A percentile compares a stretch with the other conserved stretches of the same genome.
phyloP scores from a whole-genome alignment of 2,888 invertebrate genomes.

The Tenthredo notha region DNA sequence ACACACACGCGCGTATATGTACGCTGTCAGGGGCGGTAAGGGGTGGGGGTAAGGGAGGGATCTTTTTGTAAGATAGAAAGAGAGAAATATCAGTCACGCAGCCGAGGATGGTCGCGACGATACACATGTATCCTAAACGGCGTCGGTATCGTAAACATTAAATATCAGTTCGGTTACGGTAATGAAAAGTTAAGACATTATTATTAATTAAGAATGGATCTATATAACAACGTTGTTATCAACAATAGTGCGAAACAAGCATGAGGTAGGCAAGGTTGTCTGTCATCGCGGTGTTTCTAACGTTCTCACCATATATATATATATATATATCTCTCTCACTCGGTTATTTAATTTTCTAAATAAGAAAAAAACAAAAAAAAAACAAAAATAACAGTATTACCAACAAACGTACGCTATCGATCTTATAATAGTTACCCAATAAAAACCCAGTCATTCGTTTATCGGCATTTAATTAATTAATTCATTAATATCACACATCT shows the following conservation, averaged over 20 bases:
- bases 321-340: no score
- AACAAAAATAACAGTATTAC: no score
- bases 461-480: not conserved
- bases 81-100: not conserved
- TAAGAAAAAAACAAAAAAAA: no score
- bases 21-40: not conserved
- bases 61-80: not conserved
- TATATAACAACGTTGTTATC: not conserved
- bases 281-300: not conserved
- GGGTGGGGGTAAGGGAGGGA: not conserved
- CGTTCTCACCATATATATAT: no score
- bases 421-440: not conserved
- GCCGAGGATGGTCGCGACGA: constrained; percentile 7
- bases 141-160: constrained; percentile 41
- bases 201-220: not conserved
- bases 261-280: constrained; percentile 3
- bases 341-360: no score
- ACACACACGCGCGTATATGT: not conserved
- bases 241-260: not conserved
- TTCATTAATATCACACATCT: no score
- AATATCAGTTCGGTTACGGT: not conserved
- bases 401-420: no score
- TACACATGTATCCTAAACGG: constrained; percentile 30
- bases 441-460: not conserved
- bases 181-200: not conserved